Conservation (phyloP, 2,797 vertebrate species). For the Oreonectes daqikongensis region DNA sequence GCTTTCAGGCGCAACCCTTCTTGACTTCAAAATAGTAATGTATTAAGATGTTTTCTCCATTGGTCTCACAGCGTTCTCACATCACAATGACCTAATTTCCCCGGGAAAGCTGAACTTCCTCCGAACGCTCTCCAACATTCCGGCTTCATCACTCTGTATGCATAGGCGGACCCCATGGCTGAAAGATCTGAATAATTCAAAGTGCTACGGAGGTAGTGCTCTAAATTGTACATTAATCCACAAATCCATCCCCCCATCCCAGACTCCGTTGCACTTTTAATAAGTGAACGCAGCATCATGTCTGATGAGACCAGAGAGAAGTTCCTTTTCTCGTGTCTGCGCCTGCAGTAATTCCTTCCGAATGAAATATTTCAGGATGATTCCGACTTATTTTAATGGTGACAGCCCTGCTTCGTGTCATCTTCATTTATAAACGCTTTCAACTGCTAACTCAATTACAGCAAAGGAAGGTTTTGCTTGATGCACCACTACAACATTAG, state of each 20-base stretch:
- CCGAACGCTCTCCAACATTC: constrained; percentile 48
- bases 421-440: constrained; percentile 18
- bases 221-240: constrained; percentile 79
- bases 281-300: constrained; percentile 66
- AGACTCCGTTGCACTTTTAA: constrained; percentile 66
- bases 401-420: constrained; percentile 23
- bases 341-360: constrained; percentile 50
- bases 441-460: constrained; percentile 15
- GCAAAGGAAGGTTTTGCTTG: background rate
- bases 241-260: constrained; percentile 63
- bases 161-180: constrained; percentile 56
- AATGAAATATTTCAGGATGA: constrained; percentile 57
- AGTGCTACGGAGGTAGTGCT: constrained; percentile 67
- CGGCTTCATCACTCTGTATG: constrained; percentile 68
- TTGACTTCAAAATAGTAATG: constrained; percentile 12
- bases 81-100: constrained; percentile 28
- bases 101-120: constrained; percentile 23
- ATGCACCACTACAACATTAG: background rate
- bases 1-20: constrained; percentile 12
- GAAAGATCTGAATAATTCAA: constrained; percentile 74
- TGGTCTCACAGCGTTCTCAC: background rate
- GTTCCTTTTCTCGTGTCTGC: background rate
- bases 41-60: background rate
- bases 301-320: constrained; percentile 43
- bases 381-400: constrained; percentile 28